phyloP scores from a whole-genome alignment of 2,113 vertebrate species.

The Alexandromys fortis region DNA sequence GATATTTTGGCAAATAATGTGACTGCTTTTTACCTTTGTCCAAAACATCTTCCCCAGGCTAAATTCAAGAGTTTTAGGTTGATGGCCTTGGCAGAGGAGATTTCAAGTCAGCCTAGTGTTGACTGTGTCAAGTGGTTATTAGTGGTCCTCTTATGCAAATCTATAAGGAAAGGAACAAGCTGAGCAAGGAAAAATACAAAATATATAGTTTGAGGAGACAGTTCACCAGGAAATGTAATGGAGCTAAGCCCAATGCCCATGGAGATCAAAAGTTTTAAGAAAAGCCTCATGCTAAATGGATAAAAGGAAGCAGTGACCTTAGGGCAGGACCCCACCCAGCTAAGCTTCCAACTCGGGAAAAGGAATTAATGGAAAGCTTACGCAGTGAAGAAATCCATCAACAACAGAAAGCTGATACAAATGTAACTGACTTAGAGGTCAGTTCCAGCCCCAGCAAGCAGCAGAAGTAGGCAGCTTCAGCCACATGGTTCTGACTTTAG shows the following conservation, averaged over 20 bases:
- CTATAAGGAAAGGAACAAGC: background rate
- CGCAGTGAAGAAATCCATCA: background rate
- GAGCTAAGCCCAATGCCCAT: background rate
- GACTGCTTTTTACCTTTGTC: background rate
- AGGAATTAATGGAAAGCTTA: background rate
- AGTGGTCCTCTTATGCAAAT: background rate
- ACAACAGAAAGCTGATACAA: background rate
- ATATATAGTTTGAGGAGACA: background rate
- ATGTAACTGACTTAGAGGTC: background rate
- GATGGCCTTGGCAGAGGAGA: background rate
- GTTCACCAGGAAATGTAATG: background rate
- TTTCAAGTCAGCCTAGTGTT: background rate
- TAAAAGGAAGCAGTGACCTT: background rate
- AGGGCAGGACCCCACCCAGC: background rate
- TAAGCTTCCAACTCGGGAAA: background rate
- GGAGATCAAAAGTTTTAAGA: background rate
- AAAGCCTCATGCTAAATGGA: background rate
- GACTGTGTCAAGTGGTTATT: background rate
- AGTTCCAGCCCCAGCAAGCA: background rate
- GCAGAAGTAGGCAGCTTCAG: background rate
- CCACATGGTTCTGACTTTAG: background rate
- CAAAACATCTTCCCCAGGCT: background rate
- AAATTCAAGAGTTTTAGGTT: background rate
- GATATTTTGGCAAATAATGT: background rate
- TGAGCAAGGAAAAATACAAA: background rate